A percentile compares a stretch with the other conserved stretches of the same genome.
Conservation (phyloP, 2,797 vertebrate genomes). For the Pelobates cultripes region DNA sequence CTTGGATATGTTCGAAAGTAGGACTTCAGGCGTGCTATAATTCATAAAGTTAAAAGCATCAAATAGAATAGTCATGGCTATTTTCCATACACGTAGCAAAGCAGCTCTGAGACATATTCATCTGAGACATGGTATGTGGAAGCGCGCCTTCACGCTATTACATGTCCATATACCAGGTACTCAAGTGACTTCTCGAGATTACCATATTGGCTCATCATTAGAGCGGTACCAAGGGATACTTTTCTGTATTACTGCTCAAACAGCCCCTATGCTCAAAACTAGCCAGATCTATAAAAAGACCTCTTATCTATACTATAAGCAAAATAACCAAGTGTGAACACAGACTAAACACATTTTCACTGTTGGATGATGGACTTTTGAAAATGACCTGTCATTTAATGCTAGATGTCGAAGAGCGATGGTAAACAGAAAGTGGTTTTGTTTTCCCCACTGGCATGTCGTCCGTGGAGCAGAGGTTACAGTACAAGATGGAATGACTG, state of each 20-base stretch:
- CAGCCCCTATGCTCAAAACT: not conserved
- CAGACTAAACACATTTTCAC: not conserved
- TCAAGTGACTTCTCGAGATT: constrained; percentile 52
- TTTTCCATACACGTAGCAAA: constrained; percentile 4
- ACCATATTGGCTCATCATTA: constrained; percentile 28
- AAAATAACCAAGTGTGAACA: not conserved
- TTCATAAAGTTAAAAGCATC: too few relatives aligned
- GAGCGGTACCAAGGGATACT: constrained; percentile 5
- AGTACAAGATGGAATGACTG: constrained; percentile 35
- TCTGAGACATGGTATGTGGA: constrained; percentile 30
- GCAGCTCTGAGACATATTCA: constrained; percentile 38
- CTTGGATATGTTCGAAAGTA: too few relatives aligned
- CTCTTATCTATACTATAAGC: not conserved
- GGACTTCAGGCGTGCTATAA: too few relatives aligned
- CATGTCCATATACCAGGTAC: constrained; percentile 44
- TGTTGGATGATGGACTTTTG: not conserved
- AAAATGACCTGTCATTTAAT: constrained; percentile 9
- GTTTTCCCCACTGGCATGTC: constrained; percentile 29
- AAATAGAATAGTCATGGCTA: constrained; percentile 15
- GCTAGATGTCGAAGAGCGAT: not conserved
- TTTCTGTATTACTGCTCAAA: constrained; percentile 4
- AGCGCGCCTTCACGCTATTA: constrained; percentile 42
- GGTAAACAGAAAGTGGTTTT: constrained; percentile 31
- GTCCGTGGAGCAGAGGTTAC: constrained; percentile 26
- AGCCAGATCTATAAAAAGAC: constrained; percentile 8